Conservation (phyloP, 2,888 invertebrate genomes). For the Oligia strigilis region DNA sequence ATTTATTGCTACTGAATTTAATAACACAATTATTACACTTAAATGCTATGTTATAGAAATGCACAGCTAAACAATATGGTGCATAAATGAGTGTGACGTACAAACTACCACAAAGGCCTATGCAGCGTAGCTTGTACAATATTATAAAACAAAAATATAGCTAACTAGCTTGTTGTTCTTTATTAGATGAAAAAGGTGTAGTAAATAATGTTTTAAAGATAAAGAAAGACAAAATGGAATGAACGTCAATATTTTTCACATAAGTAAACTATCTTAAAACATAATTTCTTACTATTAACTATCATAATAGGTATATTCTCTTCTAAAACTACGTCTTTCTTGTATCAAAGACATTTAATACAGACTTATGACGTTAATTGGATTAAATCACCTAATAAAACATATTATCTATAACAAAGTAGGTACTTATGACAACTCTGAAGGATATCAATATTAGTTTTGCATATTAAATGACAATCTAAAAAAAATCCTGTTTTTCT, state of each 20-base stretch:
- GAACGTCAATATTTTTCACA: background rate
- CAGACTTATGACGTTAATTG: background rate
- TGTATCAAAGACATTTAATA: background rate
- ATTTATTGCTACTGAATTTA: background rate
- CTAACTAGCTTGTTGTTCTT: too few relatives aligned
- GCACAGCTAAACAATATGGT: background rate
- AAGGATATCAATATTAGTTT: background rate
- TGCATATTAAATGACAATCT: background rate
- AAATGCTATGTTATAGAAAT: background rate
- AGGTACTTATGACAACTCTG: background rate
- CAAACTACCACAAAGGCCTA: background rate
- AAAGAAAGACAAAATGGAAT: background rate
- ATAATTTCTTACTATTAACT: background rate
- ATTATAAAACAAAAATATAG: too few relatives aligned
- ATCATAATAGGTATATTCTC: background rate
- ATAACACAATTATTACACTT: background rate
- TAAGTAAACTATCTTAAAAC: background rate
- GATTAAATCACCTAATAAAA: slow-evolving; percentile 8
- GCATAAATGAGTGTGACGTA: background rate
- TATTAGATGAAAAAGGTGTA: background rate
- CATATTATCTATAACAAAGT: background rate
- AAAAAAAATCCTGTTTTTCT: background rate
- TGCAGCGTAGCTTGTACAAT: too few relatives aligned
- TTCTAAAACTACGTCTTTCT: background rate
- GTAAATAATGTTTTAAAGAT: background rate